phyloP scores from a whole-genome alignment of 2,797 vertebrate genomes.

The Kryptolebias ocellatus region DNA sequence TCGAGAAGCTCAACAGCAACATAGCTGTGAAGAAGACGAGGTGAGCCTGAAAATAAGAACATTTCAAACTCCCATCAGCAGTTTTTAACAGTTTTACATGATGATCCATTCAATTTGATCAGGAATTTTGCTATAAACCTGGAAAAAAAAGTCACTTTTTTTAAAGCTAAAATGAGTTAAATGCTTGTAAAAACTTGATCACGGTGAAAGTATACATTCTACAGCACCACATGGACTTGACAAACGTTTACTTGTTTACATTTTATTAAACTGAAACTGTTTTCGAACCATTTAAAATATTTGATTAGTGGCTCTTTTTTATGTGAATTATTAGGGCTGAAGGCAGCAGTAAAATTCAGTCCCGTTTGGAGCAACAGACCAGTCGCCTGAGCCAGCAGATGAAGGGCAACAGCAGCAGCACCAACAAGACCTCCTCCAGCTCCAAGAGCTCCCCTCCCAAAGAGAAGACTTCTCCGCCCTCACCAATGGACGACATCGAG shows the following conservation, averaged over 20 bases:
- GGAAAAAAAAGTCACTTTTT: no score
- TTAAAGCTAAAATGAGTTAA: no score
- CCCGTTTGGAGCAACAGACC: constrained; percentile 85
- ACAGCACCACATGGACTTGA: neutral
- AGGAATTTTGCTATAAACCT: no score
- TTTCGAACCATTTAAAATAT: neutral
- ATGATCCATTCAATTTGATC: no score
- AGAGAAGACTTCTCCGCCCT: constrained; percentile 87
- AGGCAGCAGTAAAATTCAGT: constrained; percentile 96
- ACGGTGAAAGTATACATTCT: no score
- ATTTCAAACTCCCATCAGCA: no score
- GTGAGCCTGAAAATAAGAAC: constrained; percentile 66
- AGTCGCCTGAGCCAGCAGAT: constrained; percentile 81
- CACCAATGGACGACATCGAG: constrained; percentile 95
- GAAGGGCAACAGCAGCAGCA: constrained; percentile 78
- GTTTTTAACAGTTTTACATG: no score
- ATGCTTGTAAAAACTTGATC: no score
- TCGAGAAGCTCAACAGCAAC: constrained; percentile 98
- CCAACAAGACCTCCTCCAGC: constrained; percentile 79
- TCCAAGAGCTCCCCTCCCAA: constrained; percentile 88
- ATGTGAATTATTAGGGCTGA: constrained; percentile 84
- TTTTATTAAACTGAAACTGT: neutral
- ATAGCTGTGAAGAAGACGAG: constrained; percentile 98
- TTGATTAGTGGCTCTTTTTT: neutral
- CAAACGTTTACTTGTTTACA: neutral